Conservation (phyloP, 1,140 invertebrate species). For the Bombus balteatus region DNA sequence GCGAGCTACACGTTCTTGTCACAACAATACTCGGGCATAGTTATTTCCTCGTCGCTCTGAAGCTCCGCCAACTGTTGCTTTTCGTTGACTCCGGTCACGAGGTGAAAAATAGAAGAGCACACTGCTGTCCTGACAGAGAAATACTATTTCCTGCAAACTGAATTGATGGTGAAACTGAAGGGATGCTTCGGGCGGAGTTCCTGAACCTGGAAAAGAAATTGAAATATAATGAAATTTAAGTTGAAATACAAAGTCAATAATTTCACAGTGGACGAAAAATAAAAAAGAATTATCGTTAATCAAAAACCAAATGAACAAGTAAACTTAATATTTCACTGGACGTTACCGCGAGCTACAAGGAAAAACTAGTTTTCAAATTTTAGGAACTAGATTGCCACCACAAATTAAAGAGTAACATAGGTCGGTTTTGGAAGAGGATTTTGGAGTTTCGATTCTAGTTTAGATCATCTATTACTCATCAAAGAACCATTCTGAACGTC, state of each 20-base stretch:
- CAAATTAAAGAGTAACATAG: background rate
- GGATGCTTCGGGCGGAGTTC: background rate
- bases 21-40: background rate
- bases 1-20: background rate
- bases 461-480: background rate
- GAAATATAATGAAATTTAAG: background rate
- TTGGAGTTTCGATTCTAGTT: background rate
- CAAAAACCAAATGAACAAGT: background rate
- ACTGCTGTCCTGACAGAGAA: background rate
- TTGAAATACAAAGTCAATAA: background rate
- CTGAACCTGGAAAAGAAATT: background rate
- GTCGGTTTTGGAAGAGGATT: background rate
- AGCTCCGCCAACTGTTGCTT: conserved; percentile 68
- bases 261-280: background rate
- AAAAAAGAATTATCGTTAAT: background rate
- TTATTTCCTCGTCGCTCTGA: background rate
- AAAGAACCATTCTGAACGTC: background rate
- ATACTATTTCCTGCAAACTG: background rate
- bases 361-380: background rate
- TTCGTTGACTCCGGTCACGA: conserved; percentile 2
- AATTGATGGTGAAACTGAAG: background rate
- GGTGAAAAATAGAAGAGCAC: conserved; percentile 19
- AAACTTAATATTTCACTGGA: background rate
- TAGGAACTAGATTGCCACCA: background rate
- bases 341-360: fast-evolving